Evolutionary conservation across 2,797 vertebrate genomes (phyloP).

Genomic region (Arremon aurantiirostris): DNA sequence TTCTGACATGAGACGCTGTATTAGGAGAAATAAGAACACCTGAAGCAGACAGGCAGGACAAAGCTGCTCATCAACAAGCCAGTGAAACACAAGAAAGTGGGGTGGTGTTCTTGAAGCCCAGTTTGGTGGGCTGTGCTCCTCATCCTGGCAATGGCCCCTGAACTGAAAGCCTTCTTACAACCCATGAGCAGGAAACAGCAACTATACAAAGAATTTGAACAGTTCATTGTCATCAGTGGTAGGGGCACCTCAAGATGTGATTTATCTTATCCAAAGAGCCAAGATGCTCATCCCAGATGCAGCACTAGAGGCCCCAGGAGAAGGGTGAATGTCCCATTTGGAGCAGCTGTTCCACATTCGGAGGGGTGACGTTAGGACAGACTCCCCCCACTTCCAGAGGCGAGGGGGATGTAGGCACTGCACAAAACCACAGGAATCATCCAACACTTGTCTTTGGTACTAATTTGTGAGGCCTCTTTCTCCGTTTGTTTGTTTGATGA

Average conservation of each 20-base stretch:
- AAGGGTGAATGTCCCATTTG: neutral
- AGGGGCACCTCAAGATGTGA: neutral
- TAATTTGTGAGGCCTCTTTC: neutral
- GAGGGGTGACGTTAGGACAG: neutral
- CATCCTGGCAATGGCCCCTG: neutral
- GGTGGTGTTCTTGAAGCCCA: neutral
- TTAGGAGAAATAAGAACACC: neutral
- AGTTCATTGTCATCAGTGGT: neutral
- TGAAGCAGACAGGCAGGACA: neutral
- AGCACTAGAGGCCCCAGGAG: neutral
- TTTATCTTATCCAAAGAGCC: neutral
- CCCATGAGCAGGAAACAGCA: neutral
- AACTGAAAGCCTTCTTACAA: neutral
- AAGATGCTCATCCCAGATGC: neutral
- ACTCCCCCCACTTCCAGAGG: neutral
- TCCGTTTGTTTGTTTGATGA: conserved; percentile 42
- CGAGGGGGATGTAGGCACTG: neutral
- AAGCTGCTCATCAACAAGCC: neutral
- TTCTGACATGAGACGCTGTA: neutral
- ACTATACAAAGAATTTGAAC: neutral
- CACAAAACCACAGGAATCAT: neutral
- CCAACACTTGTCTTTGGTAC: neutral
- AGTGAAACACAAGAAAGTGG: neutral
- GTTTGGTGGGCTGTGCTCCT: neutral
- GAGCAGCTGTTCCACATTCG: neutral